Evolutionary conservation across 2,797 vertebrate genomes (phyloP).

Genomic region (Epinephelus awoara): DNA sequence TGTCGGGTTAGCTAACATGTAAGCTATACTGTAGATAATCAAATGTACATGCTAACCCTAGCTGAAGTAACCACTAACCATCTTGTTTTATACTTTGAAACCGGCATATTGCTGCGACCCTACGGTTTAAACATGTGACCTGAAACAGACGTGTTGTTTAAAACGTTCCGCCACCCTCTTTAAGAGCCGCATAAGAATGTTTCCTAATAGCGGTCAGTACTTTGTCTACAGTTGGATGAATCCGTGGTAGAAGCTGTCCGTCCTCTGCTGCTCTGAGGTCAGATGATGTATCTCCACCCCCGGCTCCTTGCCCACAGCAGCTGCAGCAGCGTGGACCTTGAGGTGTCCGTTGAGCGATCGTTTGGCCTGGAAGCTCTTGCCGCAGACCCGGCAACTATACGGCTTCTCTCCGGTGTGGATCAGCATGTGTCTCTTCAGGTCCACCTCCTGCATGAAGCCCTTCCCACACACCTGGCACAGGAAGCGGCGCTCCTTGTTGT

Average conservation of each 20-base stretch:
- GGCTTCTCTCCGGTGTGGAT: constrained; percentile 77
- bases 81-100: too few relatives aligned
- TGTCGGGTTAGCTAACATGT: too few relatives aligned
- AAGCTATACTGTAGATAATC: too few relatives aligned
- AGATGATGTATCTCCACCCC: neutral
- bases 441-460: constrained; percentile 78
- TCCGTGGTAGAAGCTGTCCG: constrained; percentile 36
- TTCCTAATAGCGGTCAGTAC: too few relatives aligned
- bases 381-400: constrained; percentile 65
- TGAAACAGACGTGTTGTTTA: too few relatives aligned
- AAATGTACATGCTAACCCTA: too few relatives aligned
- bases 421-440: constrained; percentile 76
- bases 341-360: constrained; percentile 71
- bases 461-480: constrained; percentile 76
- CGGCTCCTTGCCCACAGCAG: neutral
- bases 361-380: constrained; percentile 72
- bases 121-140: too few relatives aligned
- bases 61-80: too few relatives aligned
- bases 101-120: too few relatives aligned
- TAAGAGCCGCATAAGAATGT: too few relatives aligned
- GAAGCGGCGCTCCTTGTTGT: constrained; percentile 75
- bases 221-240: constrained; percentile 50
- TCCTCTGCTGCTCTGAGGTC: neutral
- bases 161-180: too few relatives aligned
- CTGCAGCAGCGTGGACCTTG: constrained; percentile 44